These are phyloP conservation scores for Patella vulgata DNA, from an alignment of 1,140 invertebrate species.

Conservation along the genomic window DNA sequence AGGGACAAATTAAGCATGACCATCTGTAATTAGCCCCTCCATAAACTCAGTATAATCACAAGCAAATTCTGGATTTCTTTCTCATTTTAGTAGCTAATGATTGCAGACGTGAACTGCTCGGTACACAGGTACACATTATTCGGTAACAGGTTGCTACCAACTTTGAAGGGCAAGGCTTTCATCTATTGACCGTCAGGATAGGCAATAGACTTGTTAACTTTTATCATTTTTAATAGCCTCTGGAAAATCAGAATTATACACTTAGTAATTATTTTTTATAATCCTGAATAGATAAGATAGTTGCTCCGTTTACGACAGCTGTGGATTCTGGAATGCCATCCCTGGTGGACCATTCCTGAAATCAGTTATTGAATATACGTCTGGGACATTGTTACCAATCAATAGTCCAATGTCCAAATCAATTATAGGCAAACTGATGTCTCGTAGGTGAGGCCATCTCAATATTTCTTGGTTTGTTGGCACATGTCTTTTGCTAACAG, in stretches of 20 bases:
- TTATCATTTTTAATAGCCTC: too few relatives aligned
- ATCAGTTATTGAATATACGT: neutral
- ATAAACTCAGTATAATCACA: conserved; percentile 4
- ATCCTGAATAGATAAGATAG: too few relatives aligned
- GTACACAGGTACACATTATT: neutral
- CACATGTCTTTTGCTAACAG: conserved; percentile 7
- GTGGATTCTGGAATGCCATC: too few relatives aligned
- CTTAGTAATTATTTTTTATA: too few relatives aligned
- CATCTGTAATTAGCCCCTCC: neutral
- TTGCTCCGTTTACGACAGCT: too few relatives aligned
- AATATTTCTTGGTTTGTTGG: neutral
- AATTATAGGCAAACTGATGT: neutral
- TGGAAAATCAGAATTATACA: too few relatives aligned
- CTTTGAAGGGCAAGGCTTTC: neutral
- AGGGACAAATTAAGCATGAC: conserved; percentile 10
- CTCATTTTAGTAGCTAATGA: neutral
- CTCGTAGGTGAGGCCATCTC: conserved; percentile 9
- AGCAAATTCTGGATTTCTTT: neutral
- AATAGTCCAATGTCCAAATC: conserved; percentile 7
- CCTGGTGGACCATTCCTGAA: neutral
- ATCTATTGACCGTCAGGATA: neutral
- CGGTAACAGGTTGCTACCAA: neutral
- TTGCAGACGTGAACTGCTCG: neutral
- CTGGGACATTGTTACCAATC: conserved; percentile 7
- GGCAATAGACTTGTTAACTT: neutral